These are phyloP conservation scores for Tragelaphus buxtoni DNA, from an alignment of 2,113 vertebrate genomes.

Conservation along the genomic window DNA sequence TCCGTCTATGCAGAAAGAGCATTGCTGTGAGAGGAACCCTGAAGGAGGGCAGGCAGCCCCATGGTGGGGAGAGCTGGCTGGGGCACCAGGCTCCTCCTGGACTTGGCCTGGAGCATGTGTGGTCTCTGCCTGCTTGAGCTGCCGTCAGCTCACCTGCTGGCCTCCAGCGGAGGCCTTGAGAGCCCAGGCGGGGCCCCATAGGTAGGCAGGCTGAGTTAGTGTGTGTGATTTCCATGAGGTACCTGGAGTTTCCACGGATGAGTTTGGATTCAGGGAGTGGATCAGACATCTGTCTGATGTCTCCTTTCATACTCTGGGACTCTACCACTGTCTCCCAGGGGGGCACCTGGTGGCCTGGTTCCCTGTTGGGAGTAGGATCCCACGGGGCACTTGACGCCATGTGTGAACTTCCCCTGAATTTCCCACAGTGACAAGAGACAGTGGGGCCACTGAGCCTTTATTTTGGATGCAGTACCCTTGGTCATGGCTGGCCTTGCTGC, in stretches of 20 bases:
- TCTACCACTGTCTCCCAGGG: not conserved
- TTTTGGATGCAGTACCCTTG: not conserved
- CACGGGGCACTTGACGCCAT: accelerated
- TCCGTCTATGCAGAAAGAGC: accelerated
- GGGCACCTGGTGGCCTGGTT: not conserved
- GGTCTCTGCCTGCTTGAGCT: not conserved
- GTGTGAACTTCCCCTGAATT: too few species aligned
- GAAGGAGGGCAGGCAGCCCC: not conserved
- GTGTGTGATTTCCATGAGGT: accelerated
- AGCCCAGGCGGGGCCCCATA: accelerated
- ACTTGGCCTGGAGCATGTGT: accelerated
- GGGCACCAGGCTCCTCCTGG: not conserved
- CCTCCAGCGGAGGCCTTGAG: not conserved
- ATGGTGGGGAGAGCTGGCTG: accelerated
- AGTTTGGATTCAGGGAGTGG: not conserved
- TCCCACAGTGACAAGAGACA: not conserved
- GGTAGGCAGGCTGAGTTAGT: accelerated
- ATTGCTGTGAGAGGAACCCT: not conserved
- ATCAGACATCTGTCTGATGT: not conserved
- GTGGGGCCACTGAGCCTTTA: not conserved
- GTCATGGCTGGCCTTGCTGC: not conserved
- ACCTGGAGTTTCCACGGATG: not conserved
- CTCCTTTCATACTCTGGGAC: not conserved
- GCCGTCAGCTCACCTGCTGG: not conserved
- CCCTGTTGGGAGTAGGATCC: not conserved